A percentile compares a stretch with the other conserved stretches of the same genome.
phyloP scores from a whole-genome alignment of 2,113 vertebrate genomes.

The Rallus limicola region DNA sequence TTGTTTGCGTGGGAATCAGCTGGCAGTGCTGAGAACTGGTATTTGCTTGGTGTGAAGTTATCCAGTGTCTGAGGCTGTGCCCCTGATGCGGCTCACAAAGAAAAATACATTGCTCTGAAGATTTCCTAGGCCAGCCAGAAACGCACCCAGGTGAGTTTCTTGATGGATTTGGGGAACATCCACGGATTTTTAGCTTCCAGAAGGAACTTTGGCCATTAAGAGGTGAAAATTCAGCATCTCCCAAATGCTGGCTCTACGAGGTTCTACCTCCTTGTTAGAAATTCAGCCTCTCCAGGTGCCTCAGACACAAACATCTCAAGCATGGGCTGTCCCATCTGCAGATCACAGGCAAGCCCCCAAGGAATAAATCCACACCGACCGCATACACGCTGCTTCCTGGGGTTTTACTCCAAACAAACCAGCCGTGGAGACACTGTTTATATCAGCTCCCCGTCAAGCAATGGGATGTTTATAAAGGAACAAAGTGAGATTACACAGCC shows the following conservation, averaged over 20 bases:
- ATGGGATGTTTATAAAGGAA: neutral
- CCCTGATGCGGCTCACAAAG: neutral
- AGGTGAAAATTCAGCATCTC: neutral
- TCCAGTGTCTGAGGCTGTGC: too few species aligned
- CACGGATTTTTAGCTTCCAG: neutral
- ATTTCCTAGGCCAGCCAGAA: neutral
- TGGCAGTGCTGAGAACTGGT: neutral
- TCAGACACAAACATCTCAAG: neutral
- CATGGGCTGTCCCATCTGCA: neutral
- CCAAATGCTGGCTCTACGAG: neutral
- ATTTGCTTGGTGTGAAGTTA: neutral
- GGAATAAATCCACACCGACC: neutral
- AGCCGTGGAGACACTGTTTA: neutral
- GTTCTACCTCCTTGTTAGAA: neutral
- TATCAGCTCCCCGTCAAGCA: neutral
- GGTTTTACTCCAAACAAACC: neutral
- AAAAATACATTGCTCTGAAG: neutral
- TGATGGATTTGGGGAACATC: neutral
- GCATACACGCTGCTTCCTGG: neutral
- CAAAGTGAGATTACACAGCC: neutral
- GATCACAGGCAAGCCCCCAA: neutral
- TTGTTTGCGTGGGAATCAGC: neutral
- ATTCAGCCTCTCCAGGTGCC: neutral
- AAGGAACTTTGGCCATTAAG: neutral
- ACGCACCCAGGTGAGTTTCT: neutral